Evolutionary conservation across 1,140 invertebrate genomes (phyloP), one percentile per base, ranked within the genome.

Genomic region (Sarcophaga peregrina): DNA sequence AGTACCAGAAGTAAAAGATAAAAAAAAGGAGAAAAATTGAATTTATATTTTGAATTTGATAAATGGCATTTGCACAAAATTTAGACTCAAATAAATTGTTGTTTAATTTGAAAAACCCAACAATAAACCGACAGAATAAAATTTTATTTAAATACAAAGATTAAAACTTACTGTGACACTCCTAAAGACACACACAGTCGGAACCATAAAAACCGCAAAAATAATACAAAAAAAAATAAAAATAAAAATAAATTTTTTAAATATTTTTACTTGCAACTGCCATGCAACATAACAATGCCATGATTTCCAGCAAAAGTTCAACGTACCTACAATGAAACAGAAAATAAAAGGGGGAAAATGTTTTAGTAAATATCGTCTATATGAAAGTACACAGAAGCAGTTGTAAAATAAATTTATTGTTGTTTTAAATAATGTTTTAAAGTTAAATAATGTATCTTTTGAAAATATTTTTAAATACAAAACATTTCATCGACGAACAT

Each of bases 161-260:
- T 68, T 68, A 68, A n/a, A 68, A 68, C 62, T 68, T 68, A 68
- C 62, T 68, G 62, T 68, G 62, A 68, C 62, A 68, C 62, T 20
- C 25, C 17, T 68, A n/a, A 68, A 68, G 62, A 68, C 62, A 37
- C 62, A 37, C 25, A 37, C 1, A 37, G 25, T 37, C 25, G 7
- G 5, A 68, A n/a, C 62, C 17, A 25, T 68, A 8, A 68, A 37
- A 68, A 68, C 62, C 62, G 9, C 62, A 68, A 68, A 58, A 13
- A 58, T n/a, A 58, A 58, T 11, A 52, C 8, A 52, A 52, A 52
- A n/a, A 68, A 20, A 9, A 68, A 52, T 1, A 52, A 52, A 52
- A n/a, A 68, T 8, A 9, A 68, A 8, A 68, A 68, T 68, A 25
- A 68, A 68, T 68, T 68, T n/a, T 58, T 3, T 37, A 37, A 37